Base-by-base conservation (phyloP, 2,797 vertebrate species). In the Corythornis leucogaster region DNA sequence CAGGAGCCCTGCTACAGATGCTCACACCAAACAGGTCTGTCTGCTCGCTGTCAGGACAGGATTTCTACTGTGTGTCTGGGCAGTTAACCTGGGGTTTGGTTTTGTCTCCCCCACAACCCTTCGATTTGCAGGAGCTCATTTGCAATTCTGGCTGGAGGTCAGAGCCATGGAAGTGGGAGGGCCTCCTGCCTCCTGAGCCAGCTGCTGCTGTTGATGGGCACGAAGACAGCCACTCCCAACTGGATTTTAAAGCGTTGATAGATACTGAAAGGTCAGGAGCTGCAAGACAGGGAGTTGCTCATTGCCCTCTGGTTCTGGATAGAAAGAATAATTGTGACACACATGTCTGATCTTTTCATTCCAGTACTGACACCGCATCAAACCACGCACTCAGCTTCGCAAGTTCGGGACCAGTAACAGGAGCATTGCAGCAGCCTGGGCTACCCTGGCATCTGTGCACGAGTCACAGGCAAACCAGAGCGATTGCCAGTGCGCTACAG, bases 21-120 rank as follows among this genome's bases (percentile, higher is more conserved):
- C 71, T 78, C 84, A 64, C 15, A 78, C 50, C 82, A 61, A 91
- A 88, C 89, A 51, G 85, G 83, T 90, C 94, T 40, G 71, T 50
- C 80, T 68, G 74, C 92, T 63, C 63, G 82, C 82, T 90, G 77
- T 59, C 70, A 80, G 55, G 38, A 59, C 84, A 95, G 43, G 81
- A 80, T 68, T 87, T 85, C 66, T 75, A 12, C 85, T 80, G 3
- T 78, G 73, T 51, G 75, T 30, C 83, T 31, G 61, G 68, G 38
- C 35, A 58, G 59, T 64, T 62, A 84, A 82, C 54, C 54, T 48
- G 80, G 50, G 35, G 66, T 31, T 92, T 85, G 63, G 75, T 77
- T 93, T 87, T 70, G 38, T 43, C 31, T 87, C 70, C 45, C 35
- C 62, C 7, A 5, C 35, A 68, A 45, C 53, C 62, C 80, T 81